These are phyloP conservation scores for Laticauda colubrina DNA, from an alignment of 2,113 vertebrate species.

Conservation along the genomic window DNA sequence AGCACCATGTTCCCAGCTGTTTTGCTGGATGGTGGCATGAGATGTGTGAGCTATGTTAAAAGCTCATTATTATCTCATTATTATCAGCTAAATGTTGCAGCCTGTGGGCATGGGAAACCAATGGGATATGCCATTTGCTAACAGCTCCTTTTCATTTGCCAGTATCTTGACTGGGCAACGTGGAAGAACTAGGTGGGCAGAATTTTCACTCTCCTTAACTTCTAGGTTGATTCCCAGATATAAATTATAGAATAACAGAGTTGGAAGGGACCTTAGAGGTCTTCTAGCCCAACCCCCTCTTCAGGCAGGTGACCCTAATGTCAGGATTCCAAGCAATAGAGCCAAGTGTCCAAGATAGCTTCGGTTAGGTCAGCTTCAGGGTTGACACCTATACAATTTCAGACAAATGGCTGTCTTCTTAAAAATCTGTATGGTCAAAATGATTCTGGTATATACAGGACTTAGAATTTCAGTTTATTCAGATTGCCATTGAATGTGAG, in stretches of 20 bases:
- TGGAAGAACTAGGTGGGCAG: not conserved
- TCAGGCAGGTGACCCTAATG: no score
- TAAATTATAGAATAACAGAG: no score
- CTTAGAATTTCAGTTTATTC: not conserved
- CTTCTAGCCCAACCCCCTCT: not conserved
- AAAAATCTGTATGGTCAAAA: not conserved
- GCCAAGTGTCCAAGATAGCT: no score
- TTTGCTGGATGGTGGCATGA: not conserved
- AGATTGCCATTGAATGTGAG: not conserved
- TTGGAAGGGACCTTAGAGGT: no score
- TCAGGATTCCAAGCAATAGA: no score
- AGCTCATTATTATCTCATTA: not conserved
- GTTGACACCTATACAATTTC: no score
- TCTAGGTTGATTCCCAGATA: not conserved
- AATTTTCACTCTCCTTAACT: not conserved
- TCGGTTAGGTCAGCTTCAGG: no score
- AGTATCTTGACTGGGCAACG: not conserved
- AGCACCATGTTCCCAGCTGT: not conserved
- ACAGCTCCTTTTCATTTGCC: not conserved
- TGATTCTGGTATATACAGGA: not conserved
- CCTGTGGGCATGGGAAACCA: not conserved
- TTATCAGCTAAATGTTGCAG: constrained; percentile 11
- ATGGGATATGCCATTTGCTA: not conserved
- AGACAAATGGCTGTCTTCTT: no score
- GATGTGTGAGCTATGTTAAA: not conserved